Percentiles rank a stretch among this genome's conserved stretches.
Evolutionary conservation across 2,888 invertebrate genomes (phyloP).

Genomic region (Octonoba sinensis): DNA sequence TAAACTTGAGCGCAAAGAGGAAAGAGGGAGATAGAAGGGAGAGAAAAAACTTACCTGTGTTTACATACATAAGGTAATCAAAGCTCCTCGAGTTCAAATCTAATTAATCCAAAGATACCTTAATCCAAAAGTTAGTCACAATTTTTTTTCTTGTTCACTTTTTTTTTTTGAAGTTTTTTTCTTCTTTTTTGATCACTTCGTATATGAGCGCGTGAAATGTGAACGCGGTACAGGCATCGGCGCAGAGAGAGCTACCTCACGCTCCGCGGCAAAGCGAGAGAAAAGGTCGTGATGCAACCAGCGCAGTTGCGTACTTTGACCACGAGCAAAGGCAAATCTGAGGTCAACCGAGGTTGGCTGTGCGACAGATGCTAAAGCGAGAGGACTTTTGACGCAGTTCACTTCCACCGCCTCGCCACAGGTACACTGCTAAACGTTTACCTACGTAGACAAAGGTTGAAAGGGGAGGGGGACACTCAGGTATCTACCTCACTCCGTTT

Average conservation of each 20-base stretch:
- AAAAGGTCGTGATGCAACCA: conserved; percentile 6
- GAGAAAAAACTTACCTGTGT: conserved; percentile 2
- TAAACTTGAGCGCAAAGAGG: neutral
- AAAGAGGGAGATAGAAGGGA: neutral
- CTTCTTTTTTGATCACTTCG: too few relatives aligned
- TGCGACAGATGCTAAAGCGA: conserved; percentile 34
- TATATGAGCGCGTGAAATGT: too few relatives aligned
- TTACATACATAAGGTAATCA: neutral
- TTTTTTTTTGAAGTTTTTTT: too few relatives aligned
- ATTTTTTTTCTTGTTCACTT: too few relatives aligned
- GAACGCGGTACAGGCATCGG: too few relatives aligned
- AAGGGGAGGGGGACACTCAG: conserved; percentile 26
- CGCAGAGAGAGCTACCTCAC: neutral
- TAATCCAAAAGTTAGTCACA: too few relatives aligned
- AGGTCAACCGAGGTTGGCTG: conserved; percentile 55
- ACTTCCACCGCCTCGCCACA: conserved; percentile 47
- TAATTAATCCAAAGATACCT: too few relatives aligned
- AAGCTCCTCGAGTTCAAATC: too few relatives aligned
- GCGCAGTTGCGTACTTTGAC: conserved; percentile 56
- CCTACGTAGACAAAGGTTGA: conserved; percentile 61
- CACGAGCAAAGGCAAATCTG: conserved; percentile 37
- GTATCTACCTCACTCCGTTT: conserved; percentile 39
- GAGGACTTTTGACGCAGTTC: conserved; percentile 45
- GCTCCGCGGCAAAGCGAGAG: neutral
- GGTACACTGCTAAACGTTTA: conserved; percentile 59